Evolutionary conservation across 2,113 vertebrate species (phyloP).

Genomic region (Illadopsis cleaveri): DNA sequence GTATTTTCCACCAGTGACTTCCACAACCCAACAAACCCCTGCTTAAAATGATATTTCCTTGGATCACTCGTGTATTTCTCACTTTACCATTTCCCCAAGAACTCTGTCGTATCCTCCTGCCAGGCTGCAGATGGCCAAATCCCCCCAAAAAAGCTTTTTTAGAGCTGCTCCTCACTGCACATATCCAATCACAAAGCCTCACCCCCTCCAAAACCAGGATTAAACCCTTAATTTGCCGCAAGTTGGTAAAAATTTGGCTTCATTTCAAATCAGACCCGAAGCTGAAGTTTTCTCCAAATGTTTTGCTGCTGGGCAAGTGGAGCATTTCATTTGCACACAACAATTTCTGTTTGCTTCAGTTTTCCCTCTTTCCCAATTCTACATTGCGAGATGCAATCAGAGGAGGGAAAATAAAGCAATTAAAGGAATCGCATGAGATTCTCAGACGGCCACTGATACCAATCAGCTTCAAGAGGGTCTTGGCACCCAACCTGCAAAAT

Average conservation of each 20-base stretch:
- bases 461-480: constrained; percentile 31
- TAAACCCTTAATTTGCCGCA: background rate
- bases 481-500: constrained; percentile 11
- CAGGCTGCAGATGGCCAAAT: background rate
- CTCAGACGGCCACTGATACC: background rate
- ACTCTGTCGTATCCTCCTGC: background rate
- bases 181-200: background rate
- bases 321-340: background rate
- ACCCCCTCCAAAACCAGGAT: background rate
- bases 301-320: background rate
- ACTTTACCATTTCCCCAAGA: background rate
- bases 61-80: accelerated
- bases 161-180: background rate
- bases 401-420: constrained; percentile 40
- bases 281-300: background rate
- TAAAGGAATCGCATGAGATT: background rate
- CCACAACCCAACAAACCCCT: background rate
- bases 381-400: background rate
- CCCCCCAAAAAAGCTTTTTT: background rate
- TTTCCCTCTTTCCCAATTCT: background rate
- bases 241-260: background rate
- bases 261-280: background rate
- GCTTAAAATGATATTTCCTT: background rate
- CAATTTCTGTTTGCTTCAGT: background rate
- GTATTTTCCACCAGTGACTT: background rate